These are phyloP conservation scores for Oryctolagus cuniculus DNA, from an alignment of 2,113 vertebrate species.

Conservation along the genomic window mOryCun1.1 NC_091453.1:104151001-104151500, in stretches of 20 bases:
- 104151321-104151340: not conserved
- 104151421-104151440: not conserved
- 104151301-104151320: not conserved
- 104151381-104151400: not conserved
- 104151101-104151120: too few species aligned
- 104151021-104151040: not conserved
- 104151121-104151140: not conserved
- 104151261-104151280: slow-evolving; percentile 38
- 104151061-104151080: not conserved
- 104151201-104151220: not conserved
- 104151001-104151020: not conserved
- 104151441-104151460: not conserved
- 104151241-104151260: not conserved
- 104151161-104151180: not conserved
- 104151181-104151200: not conserved
- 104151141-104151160: not conserved
- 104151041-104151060: not conserved
- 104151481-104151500: not conserved
- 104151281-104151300: not conserved
- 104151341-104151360: not conserved
- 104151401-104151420: not conserved
- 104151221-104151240: not conserved
- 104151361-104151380: not conserved
- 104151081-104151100: not conserved
- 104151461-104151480: not conserved